phyloP scores from a whole-genome alignment of 2,797 vertebrate species.

The Chelonia mydas region DNA sequence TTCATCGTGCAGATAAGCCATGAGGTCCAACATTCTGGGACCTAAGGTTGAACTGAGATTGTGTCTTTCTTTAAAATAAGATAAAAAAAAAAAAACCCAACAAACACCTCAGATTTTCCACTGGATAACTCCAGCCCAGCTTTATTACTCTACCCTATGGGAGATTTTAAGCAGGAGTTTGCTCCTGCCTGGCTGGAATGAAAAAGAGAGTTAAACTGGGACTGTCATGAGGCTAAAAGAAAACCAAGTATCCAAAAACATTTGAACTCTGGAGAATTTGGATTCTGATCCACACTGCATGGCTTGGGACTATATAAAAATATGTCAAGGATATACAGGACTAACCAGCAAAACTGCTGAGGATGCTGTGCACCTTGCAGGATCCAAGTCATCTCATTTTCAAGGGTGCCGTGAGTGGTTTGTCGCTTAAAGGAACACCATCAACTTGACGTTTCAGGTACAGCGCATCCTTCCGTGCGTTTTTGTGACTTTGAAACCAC shows the following conservation, averaged over 20 bases:
- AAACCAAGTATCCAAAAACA: neutral
- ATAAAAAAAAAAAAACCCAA: neutral
- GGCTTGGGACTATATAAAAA: neutral
- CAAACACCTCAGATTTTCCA: neutral
- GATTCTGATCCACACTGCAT: neutral
- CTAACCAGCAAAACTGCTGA: neutral
- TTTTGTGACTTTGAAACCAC: constrained; percentile 41
- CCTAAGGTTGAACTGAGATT: neutral
- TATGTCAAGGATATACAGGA: neutral
- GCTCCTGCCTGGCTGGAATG: neutral
- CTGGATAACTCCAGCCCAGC: neutral
- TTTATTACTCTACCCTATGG: constrained; percentile 13
- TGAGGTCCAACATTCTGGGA: neutral
- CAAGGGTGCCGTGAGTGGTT: constrained; percentile 40
- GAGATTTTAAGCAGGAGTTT: neutral
- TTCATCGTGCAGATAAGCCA: neutral
- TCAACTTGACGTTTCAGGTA: constrained; percentile 51
- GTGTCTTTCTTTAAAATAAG: neutral
- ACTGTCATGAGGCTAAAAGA: neutral
- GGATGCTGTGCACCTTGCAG: neutral
- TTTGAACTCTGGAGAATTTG: neutral
- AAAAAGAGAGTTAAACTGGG: neutral
- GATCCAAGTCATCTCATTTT: constrained; percentile 34
- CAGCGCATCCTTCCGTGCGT: constrained; percentile 55
- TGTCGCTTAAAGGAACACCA: constrained; percentile 44